Evolutionary conservation across 1,140 invertebrate species (phyloP).

Genomic region (Drosophila burlai): DNA sequence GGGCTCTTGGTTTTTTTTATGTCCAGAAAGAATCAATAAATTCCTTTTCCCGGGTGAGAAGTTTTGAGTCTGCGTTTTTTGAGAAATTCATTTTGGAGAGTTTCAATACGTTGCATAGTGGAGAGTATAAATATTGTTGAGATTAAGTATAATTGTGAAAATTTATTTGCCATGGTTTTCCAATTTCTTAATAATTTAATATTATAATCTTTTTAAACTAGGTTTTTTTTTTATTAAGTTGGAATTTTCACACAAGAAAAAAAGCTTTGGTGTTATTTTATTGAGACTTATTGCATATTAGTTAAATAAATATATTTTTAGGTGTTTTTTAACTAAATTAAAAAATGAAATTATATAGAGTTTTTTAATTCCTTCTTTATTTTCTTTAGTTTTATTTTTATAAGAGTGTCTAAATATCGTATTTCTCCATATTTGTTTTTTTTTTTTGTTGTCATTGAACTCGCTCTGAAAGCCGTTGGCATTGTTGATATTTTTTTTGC

Average conservation of each 20-base stretch:
- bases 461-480: slow-evolving; percentile 26
- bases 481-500: slow-evolving; percentile 53
- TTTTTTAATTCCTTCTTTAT: no score
- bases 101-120: neutral
- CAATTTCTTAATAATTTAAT: neutral
- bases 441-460: no score
- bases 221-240: no score
- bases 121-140: neutral
- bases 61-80: slow-evolving; percentile 46
- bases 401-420: slow-evolving; percentile 22
- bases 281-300: neutral
- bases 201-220: neutral
- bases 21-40: slow-evolving; percentile 71
- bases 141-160: neutral
- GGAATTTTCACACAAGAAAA: no score
- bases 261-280: neutral
- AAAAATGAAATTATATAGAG: no score
- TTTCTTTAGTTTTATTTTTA: no score
- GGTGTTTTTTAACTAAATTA: no score
- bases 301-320: neutral
- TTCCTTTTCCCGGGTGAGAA: slow-evolving; percentile 56
- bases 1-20: slow-evolving; percentile 7
- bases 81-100: slow-evolving; percentile 16
- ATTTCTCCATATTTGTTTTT: neutral
- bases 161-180: neutral